phyloP scores from a whole-genome alignment of 2,888 invertebrate genomes.

The Eristalinus aeneus region DNA sequence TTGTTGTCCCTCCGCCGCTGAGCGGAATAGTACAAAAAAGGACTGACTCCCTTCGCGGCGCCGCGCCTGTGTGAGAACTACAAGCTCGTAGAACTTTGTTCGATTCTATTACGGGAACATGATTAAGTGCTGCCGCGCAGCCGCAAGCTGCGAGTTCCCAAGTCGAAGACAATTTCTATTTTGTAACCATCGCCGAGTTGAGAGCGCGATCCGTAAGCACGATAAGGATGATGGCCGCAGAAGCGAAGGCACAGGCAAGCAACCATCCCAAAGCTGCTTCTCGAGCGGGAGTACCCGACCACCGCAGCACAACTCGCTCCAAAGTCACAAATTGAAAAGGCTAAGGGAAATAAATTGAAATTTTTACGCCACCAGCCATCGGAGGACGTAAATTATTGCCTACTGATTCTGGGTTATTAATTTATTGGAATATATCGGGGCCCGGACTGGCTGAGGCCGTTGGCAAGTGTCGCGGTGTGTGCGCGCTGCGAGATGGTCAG shows the following conservation, averaged over 20 bases:
- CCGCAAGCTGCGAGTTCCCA: slow-evolving; percentile 66
- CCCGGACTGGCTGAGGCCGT: background rate
- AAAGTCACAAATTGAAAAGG: slow-evolving; percentile 68
- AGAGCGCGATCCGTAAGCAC: slow-evolving; percentile 52
- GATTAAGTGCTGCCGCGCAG: slow-evolving; percentile 65
- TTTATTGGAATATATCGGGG: slow-evolving; percentile 63
- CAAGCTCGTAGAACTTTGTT: slow-evolving; percentile 18
- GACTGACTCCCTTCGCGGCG: slow-evolving; percentile 1
- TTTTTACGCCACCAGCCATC: slow-evolving; percentile 68
- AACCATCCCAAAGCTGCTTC: background rate
- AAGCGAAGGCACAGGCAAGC: background rate
- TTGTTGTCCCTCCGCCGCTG: background rate
- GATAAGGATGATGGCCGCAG: slow-evolving; percentile 54
- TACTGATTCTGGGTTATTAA: slow-evolving; percentile 64
- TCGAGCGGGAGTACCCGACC: slow-evolving; percentile 30
- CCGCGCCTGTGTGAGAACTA: slow-evolving; percentile 8
- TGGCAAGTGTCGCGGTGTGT: background rate
- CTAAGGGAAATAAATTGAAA: slow-evolving; percentile 69
- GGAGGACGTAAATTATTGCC: slow-evolving; percentile 69
- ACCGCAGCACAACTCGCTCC: slow-evolving; percentile 1
- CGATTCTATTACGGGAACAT: slow-evolving; percentile 66
- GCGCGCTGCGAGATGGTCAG: slow-evolving; percentile 8
- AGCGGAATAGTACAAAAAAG: slow-evolving; percentile 7
- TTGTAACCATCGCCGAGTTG: slow-evolving; percentile 61
- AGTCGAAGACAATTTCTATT: slow-evolving; percentile 71